A percentile compares a stretch with the other conserved stretches of the same genome.
These are phyloP conservation scores for Oeneis ivallda DNA, from an alignment of 2,888 invertebrate genomes.

Conservation along the genomic window DNA sequence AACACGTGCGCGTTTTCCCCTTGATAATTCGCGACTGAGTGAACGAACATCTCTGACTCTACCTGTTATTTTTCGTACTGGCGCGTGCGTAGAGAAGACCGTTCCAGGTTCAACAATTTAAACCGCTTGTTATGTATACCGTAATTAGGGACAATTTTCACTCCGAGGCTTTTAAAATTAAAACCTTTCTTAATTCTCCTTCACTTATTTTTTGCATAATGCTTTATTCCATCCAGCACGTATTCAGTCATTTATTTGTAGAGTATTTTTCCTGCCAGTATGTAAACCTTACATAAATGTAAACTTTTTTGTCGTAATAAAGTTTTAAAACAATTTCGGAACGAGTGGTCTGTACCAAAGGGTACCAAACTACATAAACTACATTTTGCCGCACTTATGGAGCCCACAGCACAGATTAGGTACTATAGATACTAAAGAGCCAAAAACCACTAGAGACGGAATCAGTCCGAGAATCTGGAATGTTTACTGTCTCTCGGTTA, in stretches of 20 bases:
- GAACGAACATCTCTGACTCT: constrained; percentile 50
- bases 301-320: no score
- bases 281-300: no score
- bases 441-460: no score
- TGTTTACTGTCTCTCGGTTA: no score
- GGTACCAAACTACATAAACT: no score
- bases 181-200: constrained; percentile 10
- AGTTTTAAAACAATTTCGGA: no score
- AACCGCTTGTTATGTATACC: constrained; percentile 39
- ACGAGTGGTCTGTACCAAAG: no score
- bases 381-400: no score
- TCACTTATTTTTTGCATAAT: neutral
- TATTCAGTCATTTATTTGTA: neutral
- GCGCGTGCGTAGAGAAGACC: constrained; percentile 48
- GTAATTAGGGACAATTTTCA: constrained; percentile 39
- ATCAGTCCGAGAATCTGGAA: no score
- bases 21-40: constrained; percentile 66
- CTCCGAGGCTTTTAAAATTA: constrained; percentile 77
- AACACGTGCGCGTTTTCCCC: constrained; percentile 64
- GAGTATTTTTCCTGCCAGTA: no score
- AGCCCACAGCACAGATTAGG: no score
- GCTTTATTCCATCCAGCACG: neutral
- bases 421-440: no score
- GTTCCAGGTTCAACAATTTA: constrained; percentile 42
- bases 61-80: constrained; percentile 48